Conservation (phyloP, 2,797 vertebrate genomes). For the Sebastes miniatus region DNA sequence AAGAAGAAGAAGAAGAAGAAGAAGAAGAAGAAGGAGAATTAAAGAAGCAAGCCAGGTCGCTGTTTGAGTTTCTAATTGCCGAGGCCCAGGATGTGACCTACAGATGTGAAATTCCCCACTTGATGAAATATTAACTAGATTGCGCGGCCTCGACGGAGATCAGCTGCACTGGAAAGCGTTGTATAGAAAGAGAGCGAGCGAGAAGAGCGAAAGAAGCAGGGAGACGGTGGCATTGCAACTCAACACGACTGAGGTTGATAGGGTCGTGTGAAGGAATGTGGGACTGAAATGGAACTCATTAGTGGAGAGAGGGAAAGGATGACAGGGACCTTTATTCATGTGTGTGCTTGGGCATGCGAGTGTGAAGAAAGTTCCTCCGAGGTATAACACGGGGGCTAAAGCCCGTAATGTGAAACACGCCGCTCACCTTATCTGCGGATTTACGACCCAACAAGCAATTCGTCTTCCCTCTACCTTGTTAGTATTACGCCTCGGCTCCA, state of each 20-base stretch:
- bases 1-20: conserved; percentile 45
- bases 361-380: conserved; percentile 40
- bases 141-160: conserved; percentile 39
- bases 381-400: conserved; percentile 39
- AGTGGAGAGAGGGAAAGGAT: conserved; percentile 43
- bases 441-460: conserved; percentile 58
- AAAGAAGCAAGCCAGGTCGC: conserved; percentile 55
- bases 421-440: conserved; percentile 55
- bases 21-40: conserved; percentile 57
- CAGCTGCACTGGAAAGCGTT: conserved; percentile 22
- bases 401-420: conserved; percentile 38
- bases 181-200: not conserved
- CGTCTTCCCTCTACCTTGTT: conserved; percentile 64
- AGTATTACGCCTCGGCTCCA: conserved; percentile 43
- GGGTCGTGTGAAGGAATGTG: conserved; percentile 67
- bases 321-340: conserved; percentile 60
- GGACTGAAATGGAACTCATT: conserved; percentile 75
- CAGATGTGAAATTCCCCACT: conserved; percentile 73
- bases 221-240: conserved; percentile 33
- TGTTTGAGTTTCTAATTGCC: conserved; percentile 79
- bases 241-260: conserved; percentile 54
- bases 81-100: conserved; percentile 67
- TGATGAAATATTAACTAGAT: conserved; percentile 78
- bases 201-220: not conserved
- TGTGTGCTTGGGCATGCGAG: conserved; percentile 1